Conservation (phyloP, 2,888 invertebrate species). For the Hedychridium roseum region DNA sequence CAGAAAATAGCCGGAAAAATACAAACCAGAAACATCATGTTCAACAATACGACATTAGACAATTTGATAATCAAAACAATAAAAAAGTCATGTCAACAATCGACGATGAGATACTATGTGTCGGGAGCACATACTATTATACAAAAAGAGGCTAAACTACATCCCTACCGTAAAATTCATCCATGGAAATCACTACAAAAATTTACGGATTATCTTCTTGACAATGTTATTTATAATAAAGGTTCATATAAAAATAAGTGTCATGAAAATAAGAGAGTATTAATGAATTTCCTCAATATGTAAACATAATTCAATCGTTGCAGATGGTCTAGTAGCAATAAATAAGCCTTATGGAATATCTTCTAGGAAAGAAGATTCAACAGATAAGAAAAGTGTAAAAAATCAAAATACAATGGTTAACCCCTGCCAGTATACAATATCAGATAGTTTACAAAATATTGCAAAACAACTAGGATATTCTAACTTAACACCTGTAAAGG, state of each 20-base stretch:
- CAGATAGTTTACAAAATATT: constrained; percentile 35
- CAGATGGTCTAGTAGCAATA: constrained; percentile 51
- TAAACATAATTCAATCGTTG: constrained; percentile 4
- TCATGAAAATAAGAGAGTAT: neutral
- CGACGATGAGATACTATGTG: too few species aligned
- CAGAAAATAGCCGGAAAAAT: too few species aligned
- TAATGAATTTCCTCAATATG: neutral
- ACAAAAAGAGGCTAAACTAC: constrained; percentile 17
- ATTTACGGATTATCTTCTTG: constrained; percentile 16
- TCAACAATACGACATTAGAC: too few species aligned
- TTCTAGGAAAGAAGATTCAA: neutral
- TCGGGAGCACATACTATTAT: too few species aligned
- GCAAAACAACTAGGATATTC: constrained; percentile 32
- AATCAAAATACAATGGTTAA: constrained; percentile 20
- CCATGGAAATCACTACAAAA: constrained; percentile 40
- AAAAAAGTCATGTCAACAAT: too few species aligned
- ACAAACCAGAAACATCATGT: too few species aligned
- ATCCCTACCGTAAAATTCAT: constrained; percentile 45
- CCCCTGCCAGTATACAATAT: constrained; percentile 31
- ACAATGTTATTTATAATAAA: constrained; percentile 29
- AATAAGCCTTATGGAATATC: constrained; percentile 59
- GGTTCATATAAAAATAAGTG: constrained; percentile 11
- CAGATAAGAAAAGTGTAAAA: neutral
- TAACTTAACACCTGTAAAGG: constrained; percentile 24
- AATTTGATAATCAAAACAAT: too few species aligned